These are phyloP conservation scores for Thereuonema tuberculata DNA, from an alignment of 1,140 invertebrate species.

Conservation along the genomic window DNA sequence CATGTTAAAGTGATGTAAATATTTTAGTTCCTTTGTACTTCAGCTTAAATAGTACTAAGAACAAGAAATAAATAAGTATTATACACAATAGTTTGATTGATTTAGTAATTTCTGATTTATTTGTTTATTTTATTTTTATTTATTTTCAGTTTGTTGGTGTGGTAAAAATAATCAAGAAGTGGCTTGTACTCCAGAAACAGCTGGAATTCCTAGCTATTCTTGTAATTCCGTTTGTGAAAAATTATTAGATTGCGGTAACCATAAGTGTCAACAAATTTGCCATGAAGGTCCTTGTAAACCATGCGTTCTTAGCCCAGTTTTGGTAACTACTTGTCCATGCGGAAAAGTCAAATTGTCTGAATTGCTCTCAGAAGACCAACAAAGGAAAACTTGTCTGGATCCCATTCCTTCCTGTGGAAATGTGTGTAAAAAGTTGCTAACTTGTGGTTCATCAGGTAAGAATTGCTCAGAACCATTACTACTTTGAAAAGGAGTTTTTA, in stretches of 20 bases:
- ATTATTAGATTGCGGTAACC: slow-evolving; percentile 25
- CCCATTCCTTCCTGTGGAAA: slow-evolving; percentile 71
- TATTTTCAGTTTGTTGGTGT: slow-evolving; percentile 46
- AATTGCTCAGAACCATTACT: no score
- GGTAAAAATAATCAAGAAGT: slow-evolving; percentile 37
- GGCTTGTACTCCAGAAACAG: slow-evolving; percentile 34
- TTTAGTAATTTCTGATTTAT: no score
- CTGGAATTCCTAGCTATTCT: slow-evolving; percentile 23
- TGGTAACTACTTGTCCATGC: slow-evolving; percentile 67
- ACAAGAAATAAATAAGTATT: no score
- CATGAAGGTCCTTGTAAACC: slow-evolving; percentile 28
- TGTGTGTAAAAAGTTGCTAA: slow-evolving; percentile 56
- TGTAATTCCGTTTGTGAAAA: slow-evolving; percentile 32
- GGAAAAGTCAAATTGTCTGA: slow-evolving; percentile 46
- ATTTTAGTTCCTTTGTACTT: no score
- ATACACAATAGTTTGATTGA: no score
- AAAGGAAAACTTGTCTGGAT: slow-evolving; percentile 56
- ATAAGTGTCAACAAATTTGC: slow-evolving; percentile 25
- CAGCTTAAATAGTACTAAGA: no score
- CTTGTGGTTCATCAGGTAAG: slow-evolving; percentile 58
- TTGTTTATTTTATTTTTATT: no score
- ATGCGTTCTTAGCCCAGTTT: slow-evolving; percentile 47
- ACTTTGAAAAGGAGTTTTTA: no score
- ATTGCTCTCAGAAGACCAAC: slow-evolving; percentile 20
- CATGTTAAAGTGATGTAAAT: no score